phyloP scores from a whole-genome alignment of 2,113 vertebrate genomes.

The Microtus montanus region DNA sequence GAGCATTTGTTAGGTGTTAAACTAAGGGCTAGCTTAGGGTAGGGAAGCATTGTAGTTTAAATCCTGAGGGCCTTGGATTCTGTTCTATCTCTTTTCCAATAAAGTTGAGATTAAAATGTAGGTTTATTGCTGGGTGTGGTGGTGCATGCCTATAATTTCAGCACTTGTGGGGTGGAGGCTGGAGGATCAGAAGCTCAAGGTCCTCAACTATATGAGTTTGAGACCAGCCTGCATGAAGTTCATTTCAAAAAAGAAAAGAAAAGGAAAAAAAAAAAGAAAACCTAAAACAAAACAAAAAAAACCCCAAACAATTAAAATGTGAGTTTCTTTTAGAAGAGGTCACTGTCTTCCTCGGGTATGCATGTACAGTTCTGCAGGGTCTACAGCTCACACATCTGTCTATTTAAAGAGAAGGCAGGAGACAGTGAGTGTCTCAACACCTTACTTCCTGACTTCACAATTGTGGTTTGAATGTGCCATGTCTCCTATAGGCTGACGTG shows the following conservation, averaged over 20 bases:
- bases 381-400: background rate
- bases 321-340: background rate
- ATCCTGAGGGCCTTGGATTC: background rate
- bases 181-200: background rate
- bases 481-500: background rate
- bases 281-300: background rate
- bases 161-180: background rate
- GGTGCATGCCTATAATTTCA: background rate
- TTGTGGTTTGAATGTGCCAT: background rate
- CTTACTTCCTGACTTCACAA: background rate
- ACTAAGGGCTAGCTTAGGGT: background rate
- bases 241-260: background rate
- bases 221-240: background rate
- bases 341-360: background rate
- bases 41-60: background rate
- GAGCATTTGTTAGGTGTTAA: background rate
- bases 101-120: slow-evolving; percentile 36
- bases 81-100: background rate
- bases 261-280: background rate
- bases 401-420: background rate
- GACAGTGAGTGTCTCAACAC: background rate
- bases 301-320: background rate
- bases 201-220: background rate
- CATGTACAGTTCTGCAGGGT: fast-evolving
- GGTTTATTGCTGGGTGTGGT: background rate